Evolutionary conservation across 2,797 vertebrate species (phyloP).

Genomic region (Parauchenoglanis punctatus): DNA sequence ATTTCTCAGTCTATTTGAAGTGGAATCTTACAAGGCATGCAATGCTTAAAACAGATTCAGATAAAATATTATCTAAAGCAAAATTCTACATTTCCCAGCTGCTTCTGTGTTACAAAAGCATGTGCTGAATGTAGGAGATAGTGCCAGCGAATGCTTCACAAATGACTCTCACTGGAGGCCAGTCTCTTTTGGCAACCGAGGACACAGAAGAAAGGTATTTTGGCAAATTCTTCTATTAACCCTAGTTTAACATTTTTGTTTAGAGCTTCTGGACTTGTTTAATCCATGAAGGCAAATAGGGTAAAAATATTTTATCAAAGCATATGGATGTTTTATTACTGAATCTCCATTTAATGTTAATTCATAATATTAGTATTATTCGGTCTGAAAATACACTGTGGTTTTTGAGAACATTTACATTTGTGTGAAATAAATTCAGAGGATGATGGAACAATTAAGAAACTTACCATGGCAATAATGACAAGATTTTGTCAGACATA

Average conservation of each 20-base stretch:
- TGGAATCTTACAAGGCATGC: not conserved
- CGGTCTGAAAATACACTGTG: not conserved
- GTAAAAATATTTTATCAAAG: not conserved
- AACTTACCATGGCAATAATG: too few relatives aligned
- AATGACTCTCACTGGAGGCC: not conserved
- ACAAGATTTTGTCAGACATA: too few relatives aligned
- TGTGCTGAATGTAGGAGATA: not conserved
- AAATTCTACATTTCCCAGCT: not conserved
- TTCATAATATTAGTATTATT: not conserved
- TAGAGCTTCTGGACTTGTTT: not conserved
- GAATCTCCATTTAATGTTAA: not conserved
- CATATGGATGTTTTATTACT: not conserved
- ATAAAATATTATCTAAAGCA: not conserved
- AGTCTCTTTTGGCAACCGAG: not conserved
- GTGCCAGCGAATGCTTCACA: slow-evolving; percentile 5
- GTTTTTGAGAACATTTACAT: not conserved
- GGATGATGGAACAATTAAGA: too few relatives aligned
- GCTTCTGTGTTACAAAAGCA: not conserved
- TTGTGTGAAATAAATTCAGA: too few relatives aligned
- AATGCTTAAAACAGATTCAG: not conserved
- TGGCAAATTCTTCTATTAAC: not conserved
- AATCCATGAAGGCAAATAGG: not conserved
- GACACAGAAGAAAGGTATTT: slow-evolving; percentile 22
- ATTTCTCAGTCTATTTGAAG: not conserved
- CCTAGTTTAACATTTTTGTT: slow-evolving; percentile 1